A percentile compares a stretch with the other conserved stretches of the same genome.
These are phyloP conservation scores for Pagrus major DNA, from an alignment of 2,113 vertebrate genomes.

Conservation along the genomic window DNA sequence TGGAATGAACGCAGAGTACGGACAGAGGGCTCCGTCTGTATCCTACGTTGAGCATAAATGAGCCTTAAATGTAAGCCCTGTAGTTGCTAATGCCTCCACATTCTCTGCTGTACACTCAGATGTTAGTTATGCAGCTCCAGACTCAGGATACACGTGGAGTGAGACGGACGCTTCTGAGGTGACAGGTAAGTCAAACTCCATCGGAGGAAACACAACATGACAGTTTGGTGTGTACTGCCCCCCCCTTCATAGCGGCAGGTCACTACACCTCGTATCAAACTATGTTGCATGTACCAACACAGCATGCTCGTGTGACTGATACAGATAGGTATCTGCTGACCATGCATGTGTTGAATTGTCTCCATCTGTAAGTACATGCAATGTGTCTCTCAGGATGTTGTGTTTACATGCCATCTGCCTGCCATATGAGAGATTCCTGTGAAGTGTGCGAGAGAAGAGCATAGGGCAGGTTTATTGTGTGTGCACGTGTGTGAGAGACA, in stretches of 20 bases:
- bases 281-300: slow-evolving; percentile 60
- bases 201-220: background rate
- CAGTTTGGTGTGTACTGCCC: slow-evolving; percentile 25
- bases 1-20: no score
- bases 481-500: slow-evolving; percentile 58
- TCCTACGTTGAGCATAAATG: no score
- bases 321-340: slow-evolving; percentile 45
- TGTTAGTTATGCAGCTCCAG: slow-evolving; percentile 76
- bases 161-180: slow-evolving; percentile 71
- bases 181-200: slow-evolving; percentile 76
- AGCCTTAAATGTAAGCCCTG: slow-evolving; percentile 3
- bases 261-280: slow-evolving; percentile 14
- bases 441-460: slow-evolving; percentile 20
- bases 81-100: slow-evolving; percentile 57
- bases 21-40: no score
- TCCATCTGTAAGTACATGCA: slow-evolving; percentile 49
- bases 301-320: slow-evolving; percentile 53
- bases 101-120: slow-evolving; percentile 81
- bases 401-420: slow-evolving; percentile 64
- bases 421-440: slow-evolving; percentile 55
- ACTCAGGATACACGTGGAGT: slow-evolving; percentile 82
- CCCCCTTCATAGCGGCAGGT: slow-evolving; percentile 1
- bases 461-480: slow-evolving; percentile 36
- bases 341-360: slow-evolving; percentile 45
- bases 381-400: slow-evolving; percentile 42